Conservation (phyloP, 2,797 vertebrate genomes). For the Chelon auratus region DNA sequence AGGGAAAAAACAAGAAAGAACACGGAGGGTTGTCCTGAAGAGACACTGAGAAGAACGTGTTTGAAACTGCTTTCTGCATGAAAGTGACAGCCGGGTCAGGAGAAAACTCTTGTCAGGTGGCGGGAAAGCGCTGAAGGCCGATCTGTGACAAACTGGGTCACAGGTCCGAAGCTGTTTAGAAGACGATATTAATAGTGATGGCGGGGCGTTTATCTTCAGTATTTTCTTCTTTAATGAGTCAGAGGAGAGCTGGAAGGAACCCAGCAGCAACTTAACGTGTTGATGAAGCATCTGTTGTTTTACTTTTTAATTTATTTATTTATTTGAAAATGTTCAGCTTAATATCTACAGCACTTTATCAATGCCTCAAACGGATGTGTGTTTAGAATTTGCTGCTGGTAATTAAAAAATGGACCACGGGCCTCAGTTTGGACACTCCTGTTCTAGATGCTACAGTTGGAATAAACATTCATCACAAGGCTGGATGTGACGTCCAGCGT, state of each 20-base stretch:
- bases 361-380: too few relatives aligned
- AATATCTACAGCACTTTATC: too few relatives aligned
- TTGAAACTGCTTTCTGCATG: slow-evolving; percentile 31
- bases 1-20: background rate
- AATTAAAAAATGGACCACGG: too few relatives aligned
- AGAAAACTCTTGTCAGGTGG: slow-evolving; percentile 28
- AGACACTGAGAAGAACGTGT: slow-evolving; percentile 27
- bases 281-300: background rate
- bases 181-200: slow-evolving; percentile 33
- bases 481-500: too few relatives aligned
- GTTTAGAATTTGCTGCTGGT: too few relatives aligned
- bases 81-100: slow-evolving; percentile 35
- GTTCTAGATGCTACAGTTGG: too few relatives aligned
- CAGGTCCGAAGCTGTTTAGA: slow-evolving; percentile 39
- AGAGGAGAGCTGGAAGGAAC: slow-evolving; percentile 30
- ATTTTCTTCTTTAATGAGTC: slow-evolving; percentile 53
- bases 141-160: slow-evolving; percentile 39
- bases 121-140: slow-evolving; percentile 34
- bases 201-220: slow-evolving; percentile 36
- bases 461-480: too few relatives aligned
- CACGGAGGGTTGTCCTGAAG: background rate
- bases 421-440: too few relatives aligned
- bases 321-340: too few relatives aligned
- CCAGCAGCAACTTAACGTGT: background rate
- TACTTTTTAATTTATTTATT: background rate